phyloP scores from a whole-genome alignment of 2,113 vertebrate genomes.

The Gymnocephalus cernua region DNA sequence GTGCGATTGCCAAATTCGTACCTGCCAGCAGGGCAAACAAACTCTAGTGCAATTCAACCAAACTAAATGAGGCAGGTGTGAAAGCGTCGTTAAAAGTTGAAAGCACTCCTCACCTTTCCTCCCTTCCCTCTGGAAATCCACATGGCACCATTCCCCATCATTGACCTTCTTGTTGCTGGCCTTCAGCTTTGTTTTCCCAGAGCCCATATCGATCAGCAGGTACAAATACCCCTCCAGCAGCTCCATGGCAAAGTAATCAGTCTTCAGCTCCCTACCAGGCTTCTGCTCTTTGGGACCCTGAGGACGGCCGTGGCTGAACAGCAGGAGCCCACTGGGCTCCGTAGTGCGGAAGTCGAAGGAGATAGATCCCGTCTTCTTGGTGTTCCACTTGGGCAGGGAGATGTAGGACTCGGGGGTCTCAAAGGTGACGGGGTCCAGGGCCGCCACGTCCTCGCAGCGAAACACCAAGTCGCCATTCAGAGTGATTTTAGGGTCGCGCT shows the following conservation, averaged over 20 bases:
- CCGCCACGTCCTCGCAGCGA: constrained; percentile 92
- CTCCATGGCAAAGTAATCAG: constrained; percentile 93
- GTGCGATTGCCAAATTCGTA: too few relatives aligned
- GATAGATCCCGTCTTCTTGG: constrained; percentile 92
- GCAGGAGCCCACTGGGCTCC: constrained; percentile 91
- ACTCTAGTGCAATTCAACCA: too few relatives aligned
- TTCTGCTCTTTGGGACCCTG: constrained; percentile 83
- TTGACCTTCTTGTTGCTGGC: constrained; percentile 95
- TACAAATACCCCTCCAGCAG: constrained; percentile 92
- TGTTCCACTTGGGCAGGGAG: constrained; percentile 90
- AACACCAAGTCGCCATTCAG: constrained; percentile 92
- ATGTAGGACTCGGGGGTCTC: constrained; percentile 89
- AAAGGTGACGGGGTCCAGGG: constrained; percentile 92
- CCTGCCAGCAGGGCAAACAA: too few relatives aligned
- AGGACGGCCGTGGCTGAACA: constrained; percentile 90
- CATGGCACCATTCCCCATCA: constrained; percentile 95
- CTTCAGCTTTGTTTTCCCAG: constrained; percentile 91
- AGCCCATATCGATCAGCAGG: constrained; percentile 95
- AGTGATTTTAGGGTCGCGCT: constrained; percentile 92
- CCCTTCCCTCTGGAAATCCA: constrained; percentile 94
- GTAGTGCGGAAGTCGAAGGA: constrained; percentile 96
- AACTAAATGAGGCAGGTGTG: too few relatives aligned
- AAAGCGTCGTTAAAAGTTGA: not conserved
- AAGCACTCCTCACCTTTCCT: constrained; percentile 87
- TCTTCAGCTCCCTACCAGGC: constrained; percentile 84